Percentiles rank a stretch among this genome's conserved stretches.
These are phyloP conservation scores for Ephydatia muelleri DNA, from an alignment of 37 sponge, comb jelly and placozoan species.

Conservation along the genomic window DNA sequence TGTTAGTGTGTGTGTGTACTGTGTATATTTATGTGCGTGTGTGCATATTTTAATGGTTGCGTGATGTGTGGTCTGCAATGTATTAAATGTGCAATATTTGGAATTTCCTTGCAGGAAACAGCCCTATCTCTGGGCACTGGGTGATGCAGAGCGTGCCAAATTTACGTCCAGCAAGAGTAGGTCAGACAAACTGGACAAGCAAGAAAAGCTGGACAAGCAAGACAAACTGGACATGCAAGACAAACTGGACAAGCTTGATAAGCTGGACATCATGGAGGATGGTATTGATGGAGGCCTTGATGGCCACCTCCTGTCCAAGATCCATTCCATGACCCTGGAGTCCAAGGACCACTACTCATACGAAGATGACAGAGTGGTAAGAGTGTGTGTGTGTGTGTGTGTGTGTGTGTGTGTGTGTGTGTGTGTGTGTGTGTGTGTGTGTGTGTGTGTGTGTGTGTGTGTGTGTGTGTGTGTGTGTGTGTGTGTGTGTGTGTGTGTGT, in stretches of 20 bases:
- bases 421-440: constrained; percentile 29
- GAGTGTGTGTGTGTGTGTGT: constrained; percentile 49
- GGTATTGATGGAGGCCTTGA: not conserved
- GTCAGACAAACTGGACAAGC: constrained; percentile 29
- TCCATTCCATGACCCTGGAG: constrained; percentile 27
- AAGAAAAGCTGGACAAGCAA: no score
- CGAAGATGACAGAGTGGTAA: not conserved
- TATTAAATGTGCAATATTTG: not conserved
- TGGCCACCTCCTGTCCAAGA: constrained; percentile 50
- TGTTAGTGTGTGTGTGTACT: not conserved
- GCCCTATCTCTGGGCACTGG: constrained; percentile 36
- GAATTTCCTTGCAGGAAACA: constrained; percentile 49
- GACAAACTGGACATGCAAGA: constrained; percentile 48
- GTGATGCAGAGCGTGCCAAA: constrained; percentile 38
- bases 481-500: constrained; percentile 31
- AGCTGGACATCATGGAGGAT: constrained; percentile 42
- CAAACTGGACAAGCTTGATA: constrained; percentile 30
- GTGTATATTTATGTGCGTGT: constrained; percentile 4
- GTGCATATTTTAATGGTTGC: constrained; percentile 27
- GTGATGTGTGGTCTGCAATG: not conserved
- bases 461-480: constrained; percentile 31
- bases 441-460: constrained; percentile 26
- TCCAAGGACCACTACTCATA: constrained; percentile 7
- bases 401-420: constrained; percentile 35
- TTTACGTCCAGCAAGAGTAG: constrained; percentile 10